These are phyloP conservation scores for Drosophila sordidula DNA, from an alignment of 2,888 invertebrate species.

Conservation along the genomic window DNA sequence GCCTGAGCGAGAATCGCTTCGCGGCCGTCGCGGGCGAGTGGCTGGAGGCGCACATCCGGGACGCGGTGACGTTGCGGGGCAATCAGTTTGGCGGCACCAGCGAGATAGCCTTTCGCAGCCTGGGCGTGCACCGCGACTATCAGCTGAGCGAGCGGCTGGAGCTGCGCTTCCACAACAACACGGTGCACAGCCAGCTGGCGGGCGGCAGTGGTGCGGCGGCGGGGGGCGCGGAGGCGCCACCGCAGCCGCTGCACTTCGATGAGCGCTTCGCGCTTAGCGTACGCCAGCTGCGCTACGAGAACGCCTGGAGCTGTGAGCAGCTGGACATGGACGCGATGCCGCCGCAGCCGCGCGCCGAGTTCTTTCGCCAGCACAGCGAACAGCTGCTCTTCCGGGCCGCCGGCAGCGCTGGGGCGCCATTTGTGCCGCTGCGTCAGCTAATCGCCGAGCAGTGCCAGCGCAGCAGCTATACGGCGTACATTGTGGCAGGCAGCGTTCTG, in stretches of 20 bases:
- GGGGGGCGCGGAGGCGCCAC: conserved; percentile 27
- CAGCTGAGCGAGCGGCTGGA: conserved; percentile 82
- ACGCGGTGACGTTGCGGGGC: conserved; percentile 78
- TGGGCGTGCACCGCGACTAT: conserved; percentile 82
- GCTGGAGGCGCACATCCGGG: conserved; percentile 80
- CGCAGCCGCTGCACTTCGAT: conserved; percentile 78
- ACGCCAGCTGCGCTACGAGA: conserved; percentile 78
- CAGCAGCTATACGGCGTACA: conserved; percentile 83
- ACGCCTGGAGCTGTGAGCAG: conserved; percentile 78
- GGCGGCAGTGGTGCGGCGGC: neutral
- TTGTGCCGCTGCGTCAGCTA: conserved; percentile 75
- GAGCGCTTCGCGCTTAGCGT: conserved; percentile 80
- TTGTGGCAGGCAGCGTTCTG: conserved; percentile 85
- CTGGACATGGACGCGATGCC: conserved; percentile 70
- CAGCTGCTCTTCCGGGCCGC: conserved; percentile 73
- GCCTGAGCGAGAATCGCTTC: conserved; percentile 81
- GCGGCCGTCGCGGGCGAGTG: conserved; percentile 82
- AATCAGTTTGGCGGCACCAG: conserved; percentile 83
- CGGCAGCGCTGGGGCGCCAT: conserved; percentile 32
- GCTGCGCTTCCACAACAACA: conserved; percentile 83
- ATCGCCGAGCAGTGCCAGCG: conserved; percentile 78
- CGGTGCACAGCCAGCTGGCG: conserved; percentile 60
- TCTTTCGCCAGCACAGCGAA: conserved; percentile 80
- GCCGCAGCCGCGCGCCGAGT: conserved; percentile 72
- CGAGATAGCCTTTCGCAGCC: conserved; percentile 82